Conservation (phyloP, 2,113 vertebrate genomes). For the Esox niger region DNA sequence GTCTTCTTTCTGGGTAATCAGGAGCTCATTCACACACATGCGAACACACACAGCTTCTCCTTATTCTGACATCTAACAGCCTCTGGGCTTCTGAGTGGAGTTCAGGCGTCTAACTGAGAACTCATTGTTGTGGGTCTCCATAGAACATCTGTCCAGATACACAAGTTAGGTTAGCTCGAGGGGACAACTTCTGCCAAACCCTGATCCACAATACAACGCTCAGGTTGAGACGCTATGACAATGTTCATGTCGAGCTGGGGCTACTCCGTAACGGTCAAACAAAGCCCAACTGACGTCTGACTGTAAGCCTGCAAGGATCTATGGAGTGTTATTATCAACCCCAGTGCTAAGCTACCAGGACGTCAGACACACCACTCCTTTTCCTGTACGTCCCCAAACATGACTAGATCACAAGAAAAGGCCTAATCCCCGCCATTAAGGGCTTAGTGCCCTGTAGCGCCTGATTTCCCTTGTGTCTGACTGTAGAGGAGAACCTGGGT, state of each 20-base stretch:
- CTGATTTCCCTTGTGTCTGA: constrained; percentile 33
- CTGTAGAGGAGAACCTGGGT: constrained; percentile 4
- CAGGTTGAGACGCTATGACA: neutral
- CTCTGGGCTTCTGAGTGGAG: neutral
- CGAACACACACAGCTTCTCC: neutral
- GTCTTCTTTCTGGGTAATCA: constrained; percentile 25
- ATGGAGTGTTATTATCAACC: neutral
- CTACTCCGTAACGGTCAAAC: neutral
- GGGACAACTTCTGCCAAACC: neutral
- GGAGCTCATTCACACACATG: neutral
- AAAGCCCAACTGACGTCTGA: neutral
- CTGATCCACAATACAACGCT: neutral
- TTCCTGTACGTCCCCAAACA: constrained; percentile 51
- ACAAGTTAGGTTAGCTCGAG: neutral
- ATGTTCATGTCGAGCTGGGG: neutral
- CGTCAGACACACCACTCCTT: constrained; percentile 45
- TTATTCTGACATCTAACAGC: no score
- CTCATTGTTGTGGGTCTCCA: neutral
- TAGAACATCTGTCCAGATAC: neutral
- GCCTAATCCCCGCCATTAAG: constrained; percentile 59
- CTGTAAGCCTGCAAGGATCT: neutral
- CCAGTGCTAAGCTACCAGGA: constrained; percentile 23
- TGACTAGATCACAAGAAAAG: constrained; percentile 39
- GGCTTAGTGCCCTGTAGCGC: constrained; percentile 43
- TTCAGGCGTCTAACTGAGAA: neutral